phyloP scores from a whole-genome alignment of 2,113 vertebrate species.

The Bombycilla garrulus region DNA sequence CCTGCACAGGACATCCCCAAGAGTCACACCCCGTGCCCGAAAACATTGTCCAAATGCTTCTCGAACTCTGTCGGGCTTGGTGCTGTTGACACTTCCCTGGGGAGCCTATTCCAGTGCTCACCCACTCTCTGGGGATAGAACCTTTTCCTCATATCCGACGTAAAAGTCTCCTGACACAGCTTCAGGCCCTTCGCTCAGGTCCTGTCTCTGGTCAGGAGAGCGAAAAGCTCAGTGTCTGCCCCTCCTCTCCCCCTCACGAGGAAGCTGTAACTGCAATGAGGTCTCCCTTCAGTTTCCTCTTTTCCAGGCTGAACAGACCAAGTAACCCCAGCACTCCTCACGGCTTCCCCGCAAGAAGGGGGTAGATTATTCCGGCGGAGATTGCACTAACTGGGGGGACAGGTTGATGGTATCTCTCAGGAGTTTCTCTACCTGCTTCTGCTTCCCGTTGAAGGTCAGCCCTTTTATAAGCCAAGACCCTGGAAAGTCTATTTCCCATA shows the following conservation, averaged over 20 bases:
- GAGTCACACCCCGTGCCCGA: background rate
- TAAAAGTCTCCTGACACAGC: background rate
- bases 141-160: no score
- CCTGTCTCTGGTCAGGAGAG: background rate
- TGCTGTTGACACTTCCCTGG: background rate
- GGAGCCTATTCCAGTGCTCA: background rate
- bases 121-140: rapidly evolving
- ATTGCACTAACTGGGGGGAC: rapidly evolving
- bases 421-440: background rate
- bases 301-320: background rate
- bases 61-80: background rate
- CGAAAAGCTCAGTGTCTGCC: background rate
- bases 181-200: background rate
- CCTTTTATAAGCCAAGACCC: rapidly evolving
- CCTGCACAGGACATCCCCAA: background rate
- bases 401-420: background rate
- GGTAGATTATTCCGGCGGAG: background rate
- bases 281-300: background rate
- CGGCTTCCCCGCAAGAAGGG: background rate
- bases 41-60: background rate
- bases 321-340: background rate
- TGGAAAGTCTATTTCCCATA: rapidly evolving
- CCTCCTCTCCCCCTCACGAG: background rate
- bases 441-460: background rate
- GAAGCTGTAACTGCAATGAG: no score